Conservation (phyloP, 2,113 vertebrate genomes). For the Sphaerodactylus townsendi region DNA sequence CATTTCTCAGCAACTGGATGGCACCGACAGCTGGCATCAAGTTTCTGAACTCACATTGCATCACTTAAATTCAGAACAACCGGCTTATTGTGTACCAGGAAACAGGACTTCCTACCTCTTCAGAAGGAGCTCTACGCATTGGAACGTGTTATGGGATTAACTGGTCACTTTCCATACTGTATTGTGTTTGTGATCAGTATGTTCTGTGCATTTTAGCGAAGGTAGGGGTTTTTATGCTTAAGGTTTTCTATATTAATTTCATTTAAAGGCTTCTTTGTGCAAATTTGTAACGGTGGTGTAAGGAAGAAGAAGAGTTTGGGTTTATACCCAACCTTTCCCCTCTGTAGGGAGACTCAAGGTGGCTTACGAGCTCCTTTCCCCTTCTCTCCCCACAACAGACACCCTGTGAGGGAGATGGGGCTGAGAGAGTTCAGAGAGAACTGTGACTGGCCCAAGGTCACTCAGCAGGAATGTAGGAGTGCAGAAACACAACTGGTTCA, state of each 20-base stretch:
- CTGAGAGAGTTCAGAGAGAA: too few relatives aligned
- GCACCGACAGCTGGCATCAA: slow-evolving; percentile 22
- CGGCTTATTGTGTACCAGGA: slow-evolving; percentile 28
- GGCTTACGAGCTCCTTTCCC: too few relatives aligned
- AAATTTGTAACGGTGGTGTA: background rate
- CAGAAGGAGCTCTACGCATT: background rate
- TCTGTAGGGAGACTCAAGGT: too few relatives aligned
- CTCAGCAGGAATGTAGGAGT: too few relatives aligned
- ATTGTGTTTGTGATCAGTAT: background rate
- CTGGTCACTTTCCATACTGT: background rate
- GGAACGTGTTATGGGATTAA: background rate
- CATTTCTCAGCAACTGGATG: slow-evolving; percentile 22
- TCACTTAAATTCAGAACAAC: slow-evolving; percentile 4
- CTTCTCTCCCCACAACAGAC: too few relatives aligned
- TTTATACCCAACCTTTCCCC: too few relatives aligned
- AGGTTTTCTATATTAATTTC: background rate
- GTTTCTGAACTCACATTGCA: background rate
- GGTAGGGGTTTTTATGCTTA: background rate
- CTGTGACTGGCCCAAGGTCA: too few relatives aligned
- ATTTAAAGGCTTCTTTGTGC: background rate
- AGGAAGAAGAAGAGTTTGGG: too few relatives aligned
- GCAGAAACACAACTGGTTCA: too few relatives aligned
- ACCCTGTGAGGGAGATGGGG: too few relatives aligned
- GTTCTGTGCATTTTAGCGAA: background rate
- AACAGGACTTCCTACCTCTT: slow-evolving; percentile 18